phyloP scores from a whole-genome alignment of 1,140 invertebrate genomes.

The Camponotus floridanus region DNA sequence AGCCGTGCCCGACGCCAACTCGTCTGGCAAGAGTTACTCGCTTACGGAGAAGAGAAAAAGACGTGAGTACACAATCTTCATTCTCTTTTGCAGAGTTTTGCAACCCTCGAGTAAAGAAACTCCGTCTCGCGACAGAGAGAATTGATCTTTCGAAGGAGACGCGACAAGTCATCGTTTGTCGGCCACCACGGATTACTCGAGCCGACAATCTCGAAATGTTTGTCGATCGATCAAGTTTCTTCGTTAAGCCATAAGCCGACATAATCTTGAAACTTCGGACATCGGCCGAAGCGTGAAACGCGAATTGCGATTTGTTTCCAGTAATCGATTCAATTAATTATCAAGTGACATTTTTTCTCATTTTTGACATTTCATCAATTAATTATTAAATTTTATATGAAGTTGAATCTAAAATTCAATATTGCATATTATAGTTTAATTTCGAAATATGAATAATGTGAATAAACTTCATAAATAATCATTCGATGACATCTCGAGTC shows the following conservation, averaged over 20 bases:
- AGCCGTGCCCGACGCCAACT: slow-evolving; percentile 52
- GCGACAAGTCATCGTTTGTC: neutral
- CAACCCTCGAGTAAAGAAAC: slow-evolving; percentile 25
- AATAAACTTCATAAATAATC: neutral
- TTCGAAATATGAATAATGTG: neutral
- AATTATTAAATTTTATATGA: neutral
- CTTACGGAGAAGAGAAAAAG: slow-evolving; percentile 61
- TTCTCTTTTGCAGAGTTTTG: neutral
- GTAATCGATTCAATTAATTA: too few relatives aligned
- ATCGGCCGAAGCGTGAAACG: neutral
- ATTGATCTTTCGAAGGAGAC: neutral
- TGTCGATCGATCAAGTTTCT: slow-evolving; percentile 16
- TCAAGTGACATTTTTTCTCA: neutral
- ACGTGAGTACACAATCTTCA: slow-evolving; percentile 67
- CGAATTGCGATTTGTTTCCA: neutral
- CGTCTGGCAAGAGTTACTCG: slow-evolving; percentile 38
- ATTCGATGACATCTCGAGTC: slow-evolving; percentile 25
- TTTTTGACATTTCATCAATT: neutral
- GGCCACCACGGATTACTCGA: slow-evolving; percentile 5
- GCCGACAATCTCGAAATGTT: neutral
- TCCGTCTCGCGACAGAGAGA: neutral
- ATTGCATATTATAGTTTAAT: neutral
- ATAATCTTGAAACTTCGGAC: neutral
- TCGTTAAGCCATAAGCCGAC: neutral
- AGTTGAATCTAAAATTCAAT: neutral